Evolutionary conservation across 2,797 vertebrate genomes (phyloP).

Genomic region (Vespertilio murinus): DNA sequence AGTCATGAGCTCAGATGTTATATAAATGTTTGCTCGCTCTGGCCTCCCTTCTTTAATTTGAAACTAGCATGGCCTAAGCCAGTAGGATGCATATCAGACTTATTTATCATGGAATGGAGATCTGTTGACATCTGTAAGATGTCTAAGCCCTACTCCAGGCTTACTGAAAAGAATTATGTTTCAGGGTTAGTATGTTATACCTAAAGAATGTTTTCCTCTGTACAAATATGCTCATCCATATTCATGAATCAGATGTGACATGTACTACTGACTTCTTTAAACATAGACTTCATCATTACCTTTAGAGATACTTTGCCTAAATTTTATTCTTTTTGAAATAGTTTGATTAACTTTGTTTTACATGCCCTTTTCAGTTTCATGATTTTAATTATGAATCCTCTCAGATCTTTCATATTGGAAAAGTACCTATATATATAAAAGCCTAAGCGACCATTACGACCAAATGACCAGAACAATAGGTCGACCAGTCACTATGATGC

Average conservation of each 20-base stretch:
- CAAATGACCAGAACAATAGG: too few relatives aligned
- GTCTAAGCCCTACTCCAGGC: not conserved
- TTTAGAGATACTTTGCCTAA: not conserved
- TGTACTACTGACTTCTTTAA: not conserved
- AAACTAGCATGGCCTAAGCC: not conserved
- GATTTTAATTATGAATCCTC: not conserved
- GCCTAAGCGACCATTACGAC: too few relatives aligned
- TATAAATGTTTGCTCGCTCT: not conserved
- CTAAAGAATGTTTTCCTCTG: not conserved
- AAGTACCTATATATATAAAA: not conserved
- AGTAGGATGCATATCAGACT: not conserved
- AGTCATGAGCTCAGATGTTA: not conserved
- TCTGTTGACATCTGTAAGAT: not conserved
- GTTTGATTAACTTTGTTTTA: not conserved
- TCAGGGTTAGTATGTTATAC: not conserved
- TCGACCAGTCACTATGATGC: too few relatives aligned
- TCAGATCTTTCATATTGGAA: not conserved
- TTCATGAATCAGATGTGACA: not conserved
- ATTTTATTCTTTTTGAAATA: not conserved
- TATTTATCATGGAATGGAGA: not conserved
- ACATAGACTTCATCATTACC: not conserved
- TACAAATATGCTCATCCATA: not conserved
- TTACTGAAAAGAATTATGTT: not conserved
- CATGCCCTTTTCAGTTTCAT: not conserved
- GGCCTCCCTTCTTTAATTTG: not conserved